Percentiles rank a stretch among this genome's conserved stretches.
Evolutionary conservation across 1,140 invertebrate species (phyloP).

Genomic region (Drosophila baimaii): DNA sequence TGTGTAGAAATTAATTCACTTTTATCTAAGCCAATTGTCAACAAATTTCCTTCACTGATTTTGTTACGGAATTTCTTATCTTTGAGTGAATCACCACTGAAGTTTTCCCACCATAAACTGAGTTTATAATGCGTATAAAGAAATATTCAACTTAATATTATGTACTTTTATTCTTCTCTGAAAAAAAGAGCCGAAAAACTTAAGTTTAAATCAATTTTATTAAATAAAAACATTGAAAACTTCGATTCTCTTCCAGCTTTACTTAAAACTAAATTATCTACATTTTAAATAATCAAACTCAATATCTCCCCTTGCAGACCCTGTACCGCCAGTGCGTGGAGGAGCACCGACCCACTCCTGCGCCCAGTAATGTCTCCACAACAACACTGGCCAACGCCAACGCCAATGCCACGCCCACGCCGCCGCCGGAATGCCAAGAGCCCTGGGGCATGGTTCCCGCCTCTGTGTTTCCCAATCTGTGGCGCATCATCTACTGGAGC

Average conservation of each 20-base stretch:
- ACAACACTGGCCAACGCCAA: not conserved
- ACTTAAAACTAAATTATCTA: constrained; percentile 11
- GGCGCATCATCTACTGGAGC: constrained; percentile 99
- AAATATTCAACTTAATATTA: not conserved
- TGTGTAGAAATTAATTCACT: constrained; percentile 1
- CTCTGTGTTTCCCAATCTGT: constrained; percentile 94
- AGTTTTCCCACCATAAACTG: constrained; percentile 1
- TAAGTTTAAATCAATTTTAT: too few species aligned
- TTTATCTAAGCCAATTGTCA: constrained; percentile 15
- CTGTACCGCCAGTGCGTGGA: constrained; percentile 91
- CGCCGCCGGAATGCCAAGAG: constrained; percentile 87
- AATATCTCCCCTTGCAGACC: constrained; percentile 86
- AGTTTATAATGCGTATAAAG: not conserved
- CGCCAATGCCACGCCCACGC: constrained; percentile 2
- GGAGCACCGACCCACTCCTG: constrained; percentile 72
- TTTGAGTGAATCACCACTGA: constrained; percentile 7
- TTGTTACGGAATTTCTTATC: constrained; percentile 18
- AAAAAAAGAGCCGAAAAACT: too few species aligned
- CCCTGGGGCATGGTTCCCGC: constrained; percentile 95
- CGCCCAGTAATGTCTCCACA: constrained; percentile 18
- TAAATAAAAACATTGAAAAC: too few species aligned
- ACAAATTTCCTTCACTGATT: constrained; percentile 3
- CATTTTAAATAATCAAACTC: not conserved
- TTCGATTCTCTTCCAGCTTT: too few species aligned
- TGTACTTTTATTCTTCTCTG: constrained; percentile 27